Evolutionary conservation across 2,888 invertebrate genomes (phyloP).

Genomic region (Pelosia muscerda): DNA sequence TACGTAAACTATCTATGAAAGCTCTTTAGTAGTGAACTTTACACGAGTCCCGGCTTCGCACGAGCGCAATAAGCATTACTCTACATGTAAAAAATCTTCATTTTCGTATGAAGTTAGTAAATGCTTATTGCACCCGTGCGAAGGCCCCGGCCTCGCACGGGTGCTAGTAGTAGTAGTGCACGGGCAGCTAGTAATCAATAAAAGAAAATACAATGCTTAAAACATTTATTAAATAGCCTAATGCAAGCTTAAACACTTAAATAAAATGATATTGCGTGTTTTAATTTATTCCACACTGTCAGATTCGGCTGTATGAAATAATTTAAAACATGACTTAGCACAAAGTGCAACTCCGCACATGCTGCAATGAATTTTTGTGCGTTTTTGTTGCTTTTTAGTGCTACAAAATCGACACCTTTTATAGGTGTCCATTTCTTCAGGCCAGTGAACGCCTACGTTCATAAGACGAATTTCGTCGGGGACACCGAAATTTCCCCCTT

Average conservation of each 20-base stretch:
- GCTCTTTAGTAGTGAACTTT: background rate
- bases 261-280: too few relatives aligned
- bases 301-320: background rate
- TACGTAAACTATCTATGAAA: constrained; percentile 1
- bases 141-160: too few relatives aligned
- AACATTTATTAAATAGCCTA: too few relatives aligned
- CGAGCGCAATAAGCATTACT: background rate
- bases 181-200: too few relatives aligned
- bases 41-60: background rate
- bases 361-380: background rate
- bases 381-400: constrained; percentile 37
- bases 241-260: too few relatives aligned
- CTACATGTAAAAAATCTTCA: too few relatives aligned
- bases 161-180: too few relatives aligned
- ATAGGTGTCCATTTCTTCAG: constrained; percentile 50
- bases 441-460: constrained; percentile 53
- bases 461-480: constrained; percentile 54
- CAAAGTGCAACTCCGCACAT: constrained; percentile 1
- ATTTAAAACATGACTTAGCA: constrained; percentile 3
- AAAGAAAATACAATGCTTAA: too few relatives aligned
- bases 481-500: constrained; percentile 47
- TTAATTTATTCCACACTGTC: background rate
- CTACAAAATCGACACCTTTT: constrained; percentile 57
- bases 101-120: constrained; percentile 36
- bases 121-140: too few relatives aligned